Conservation (phyloP, 2,113 vertebrate genomes). For the Saccopteryx bilineata region DNA sequence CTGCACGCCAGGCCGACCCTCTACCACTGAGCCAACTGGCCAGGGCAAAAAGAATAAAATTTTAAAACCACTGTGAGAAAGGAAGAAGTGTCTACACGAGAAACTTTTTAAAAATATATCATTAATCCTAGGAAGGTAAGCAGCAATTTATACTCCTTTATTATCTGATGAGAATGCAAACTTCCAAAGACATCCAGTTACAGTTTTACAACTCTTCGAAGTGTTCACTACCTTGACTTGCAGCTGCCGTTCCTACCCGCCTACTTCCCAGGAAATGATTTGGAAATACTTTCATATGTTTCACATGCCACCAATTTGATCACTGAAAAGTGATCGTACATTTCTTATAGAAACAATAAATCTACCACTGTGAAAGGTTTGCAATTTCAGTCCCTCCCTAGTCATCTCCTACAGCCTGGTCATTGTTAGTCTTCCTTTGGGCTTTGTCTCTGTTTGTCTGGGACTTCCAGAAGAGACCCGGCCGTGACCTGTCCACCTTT, state of each 20-base stretch:
- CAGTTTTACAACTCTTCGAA: background rate
- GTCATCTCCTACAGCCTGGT: background rate
- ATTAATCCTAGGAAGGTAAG: background rate
- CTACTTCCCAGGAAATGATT: background rate
- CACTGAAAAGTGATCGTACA: background rate
- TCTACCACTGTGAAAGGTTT: background rate
- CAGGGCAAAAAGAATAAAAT: background rate
- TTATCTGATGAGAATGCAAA: background rate
- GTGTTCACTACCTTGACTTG: background rate
- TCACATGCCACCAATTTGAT: background rate
- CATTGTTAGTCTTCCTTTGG: no score
- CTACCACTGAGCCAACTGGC: no score
- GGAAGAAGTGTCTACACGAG: background rate
- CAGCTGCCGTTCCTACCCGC: background rate
- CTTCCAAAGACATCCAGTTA: background rate
- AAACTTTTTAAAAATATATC: background rate
- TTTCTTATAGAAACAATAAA: background rate
- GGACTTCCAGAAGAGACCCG: background rate
- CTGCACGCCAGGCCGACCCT: no score
- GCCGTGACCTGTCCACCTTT: background rate
- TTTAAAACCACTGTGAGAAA: constrained; percentile 4
- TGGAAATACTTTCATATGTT: background rate
- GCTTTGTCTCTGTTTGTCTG: background rate
- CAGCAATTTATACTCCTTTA: background rate
- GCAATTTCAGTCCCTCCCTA: background rate